phyloP scores from a whole-genome alignment of 2,113 vertebrate species.

The Alethe castanea region DNA sequence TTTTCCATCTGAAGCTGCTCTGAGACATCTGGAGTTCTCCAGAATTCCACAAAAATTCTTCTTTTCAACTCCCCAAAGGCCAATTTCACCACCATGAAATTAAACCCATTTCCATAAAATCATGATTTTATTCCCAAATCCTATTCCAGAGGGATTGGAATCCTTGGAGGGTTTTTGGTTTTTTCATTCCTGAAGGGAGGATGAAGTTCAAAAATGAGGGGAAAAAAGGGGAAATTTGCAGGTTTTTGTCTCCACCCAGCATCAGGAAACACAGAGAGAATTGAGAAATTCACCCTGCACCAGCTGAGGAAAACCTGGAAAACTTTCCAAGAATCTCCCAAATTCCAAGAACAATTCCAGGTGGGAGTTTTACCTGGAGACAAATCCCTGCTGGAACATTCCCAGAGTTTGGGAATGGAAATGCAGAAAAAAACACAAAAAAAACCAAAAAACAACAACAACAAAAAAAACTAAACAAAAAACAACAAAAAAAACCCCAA shows the following conservation, averaged over 20 bases:
- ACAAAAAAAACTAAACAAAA: no score
- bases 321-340: background rate
- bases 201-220: background rate
- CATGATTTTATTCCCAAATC: background rate
- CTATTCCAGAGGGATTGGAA: rapidly evolving
- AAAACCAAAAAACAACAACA: no score
- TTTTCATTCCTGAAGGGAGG: background rate
- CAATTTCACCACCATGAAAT: background rate
- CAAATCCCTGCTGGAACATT: background rate
- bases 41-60: no score
- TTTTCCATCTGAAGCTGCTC: no score
- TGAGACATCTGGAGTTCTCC: no score
- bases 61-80: background rate
- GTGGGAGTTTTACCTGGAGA: background rate
- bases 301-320: background rate
- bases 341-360: background rate
- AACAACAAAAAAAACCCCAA: no score
- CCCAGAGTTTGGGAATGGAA: background rate
- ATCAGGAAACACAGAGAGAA: background rate
- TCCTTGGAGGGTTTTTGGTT: background rate
- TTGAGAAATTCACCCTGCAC: background rate
- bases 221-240: background rate
- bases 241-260: background rate
- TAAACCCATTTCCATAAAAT: background rate
- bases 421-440: background rate